Evolutionary conservation across 2,797 vertebrate species (phyloP).

Genomic region (Semotilus atromaculatus): DNA sequence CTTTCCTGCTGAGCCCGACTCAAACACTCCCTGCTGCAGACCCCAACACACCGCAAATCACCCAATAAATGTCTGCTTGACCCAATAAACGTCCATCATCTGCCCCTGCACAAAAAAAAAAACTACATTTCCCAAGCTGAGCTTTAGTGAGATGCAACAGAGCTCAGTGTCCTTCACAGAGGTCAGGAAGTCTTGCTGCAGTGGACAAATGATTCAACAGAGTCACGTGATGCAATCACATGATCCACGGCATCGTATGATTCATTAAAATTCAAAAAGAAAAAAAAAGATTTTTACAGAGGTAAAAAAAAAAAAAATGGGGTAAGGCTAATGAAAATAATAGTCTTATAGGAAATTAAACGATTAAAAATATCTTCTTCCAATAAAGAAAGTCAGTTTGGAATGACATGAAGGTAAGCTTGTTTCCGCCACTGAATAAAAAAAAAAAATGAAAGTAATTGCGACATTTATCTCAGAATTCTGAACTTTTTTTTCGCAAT

Average conservation of each 20-base stretch:
- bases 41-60: slow-evolving; percentile 55
- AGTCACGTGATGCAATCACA: slow-evolving; percentile 22
- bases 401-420: background rate
- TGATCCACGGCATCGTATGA: background rate
- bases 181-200: slow-evolving; percentile 50
- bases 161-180: slow-evolving; percentile 52
- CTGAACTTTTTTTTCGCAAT: too few species aligned
- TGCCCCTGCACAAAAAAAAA: slow-evolving; percentile 41
- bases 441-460: background rate
- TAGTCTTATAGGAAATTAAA: background rate
- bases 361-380: background rate
- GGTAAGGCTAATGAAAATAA: background rate
- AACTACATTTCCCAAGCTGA: slow-evolving; percentile 33
- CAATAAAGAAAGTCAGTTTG: background rate
- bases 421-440: background rate
- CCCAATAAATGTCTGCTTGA: slow-evolving; percentile 60
- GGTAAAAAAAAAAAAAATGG: background rate
- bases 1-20: slow-evolving; percentile 49
- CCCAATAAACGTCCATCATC: slow-evolving; percentile 61
- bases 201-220: slow-evolving; percentile 30
- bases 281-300: too few species aligned
- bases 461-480: background rate
- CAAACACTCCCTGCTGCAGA: slow-evolving; percentile 46
- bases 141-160: slow-evolving; percentile 8
- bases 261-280: background rate